These are phyloP conservation scores for Morpho achilles DNA, from an alignment of 2,888 invertebrate species.

Conservation along the genomic window DNA sequence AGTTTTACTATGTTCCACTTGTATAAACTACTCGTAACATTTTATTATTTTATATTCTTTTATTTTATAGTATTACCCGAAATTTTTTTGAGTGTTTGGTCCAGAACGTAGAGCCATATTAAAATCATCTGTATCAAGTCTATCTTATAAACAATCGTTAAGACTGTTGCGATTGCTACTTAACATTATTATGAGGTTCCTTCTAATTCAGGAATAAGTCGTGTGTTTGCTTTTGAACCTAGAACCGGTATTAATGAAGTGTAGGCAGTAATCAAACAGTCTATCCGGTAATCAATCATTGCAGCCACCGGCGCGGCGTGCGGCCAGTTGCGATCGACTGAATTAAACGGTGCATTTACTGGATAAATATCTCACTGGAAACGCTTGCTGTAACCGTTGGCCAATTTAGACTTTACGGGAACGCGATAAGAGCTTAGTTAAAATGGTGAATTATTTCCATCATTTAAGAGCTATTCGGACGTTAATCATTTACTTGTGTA, in stretches of 20 bases:
- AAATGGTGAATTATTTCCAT: not conserved
- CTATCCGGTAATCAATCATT: slow-evolving; percentile 22
- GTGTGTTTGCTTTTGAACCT: not conserved
- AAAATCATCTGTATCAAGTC: too few relatives aligned
- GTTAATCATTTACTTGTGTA: not conserved
- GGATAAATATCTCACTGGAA: slow-evolving; percentile 39
- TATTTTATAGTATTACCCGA: too few relatives aligned
- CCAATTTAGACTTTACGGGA: not conserved
- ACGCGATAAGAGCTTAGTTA: not conserved
- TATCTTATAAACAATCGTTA: too few relatives aligned
- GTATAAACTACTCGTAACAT: too few relatives aligned
- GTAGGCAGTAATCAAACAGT: not conserved
- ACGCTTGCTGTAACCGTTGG: not conserved
- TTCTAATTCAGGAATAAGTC: too few relatives aligned
- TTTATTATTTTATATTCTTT: too few relatives aligned
- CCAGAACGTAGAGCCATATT: too few relatives aligned
- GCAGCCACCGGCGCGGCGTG: slow-evolving; percentile 16
- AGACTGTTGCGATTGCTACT: too few relatives aligned
- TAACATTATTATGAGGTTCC: too few relatives aligned
- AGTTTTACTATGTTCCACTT: too few relatives aligned
- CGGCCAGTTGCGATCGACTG: slow-evolving; percentile 26
- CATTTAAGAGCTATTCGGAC: not conserved
- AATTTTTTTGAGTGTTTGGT: too few relatives aligned
- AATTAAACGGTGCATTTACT: slow-evolving; percentile 53
- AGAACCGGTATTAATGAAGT: not conserved